Base-by-base conservation (phyloP, 2,797 vertebrate species). In the Phyllotis vaccarum region DNA sequence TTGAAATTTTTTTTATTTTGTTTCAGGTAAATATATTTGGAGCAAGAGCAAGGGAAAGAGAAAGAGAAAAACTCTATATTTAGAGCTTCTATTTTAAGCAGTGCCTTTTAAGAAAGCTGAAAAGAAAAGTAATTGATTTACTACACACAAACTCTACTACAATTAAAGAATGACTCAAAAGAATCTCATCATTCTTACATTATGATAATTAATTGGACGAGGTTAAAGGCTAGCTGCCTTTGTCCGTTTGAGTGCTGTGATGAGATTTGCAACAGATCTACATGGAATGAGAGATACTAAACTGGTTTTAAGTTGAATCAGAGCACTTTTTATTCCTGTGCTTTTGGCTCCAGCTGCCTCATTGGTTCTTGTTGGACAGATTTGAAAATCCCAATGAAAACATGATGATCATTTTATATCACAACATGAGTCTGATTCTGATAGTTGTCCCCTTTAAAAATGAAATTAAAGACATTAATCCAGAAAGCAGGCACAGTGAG, bases 1-100 rank as follows among this genome's bases (percentile, higher is more conserved):
- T 54, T 87, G 89, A 24, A 34, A 60, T 93, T 95, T 93, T 49
- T 92, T 92, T 92, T 91, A 79, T 75, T 89, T 62, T 81, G 3
- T 82, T 94, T 87, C 40, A 40, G 31, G 16, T 83, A 96, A 64
- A 93, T 80, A 87, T 49, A 91, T 66, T 56, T 96, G 75, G 12
- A 94, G 21, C 43, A 37, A 81, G 64, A 83, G 49, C 16, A 40
- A 62, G 34, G 74, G 9, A 52, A 82, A 54, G n/a, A 49, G 56
- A 24, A 11, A 19, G 2, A 76, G 7, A 37, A 22, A 76, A 76
- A 31, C 24, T 16, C 27, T 74, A 2, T 34, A 72, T 37, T 79
- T 90, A 86, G 14, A 78, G 75, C 16, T 93, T 75, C 52, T 78
- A 46, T 79, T 92, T 88, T 74, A 88, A 86, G 31, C n/a, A 81